These are phyloP conservation scores for Hydrolagus colliei DNA, from an alignment of 2,797 vertebrate species.

Conservation along the genomic window DNA sequence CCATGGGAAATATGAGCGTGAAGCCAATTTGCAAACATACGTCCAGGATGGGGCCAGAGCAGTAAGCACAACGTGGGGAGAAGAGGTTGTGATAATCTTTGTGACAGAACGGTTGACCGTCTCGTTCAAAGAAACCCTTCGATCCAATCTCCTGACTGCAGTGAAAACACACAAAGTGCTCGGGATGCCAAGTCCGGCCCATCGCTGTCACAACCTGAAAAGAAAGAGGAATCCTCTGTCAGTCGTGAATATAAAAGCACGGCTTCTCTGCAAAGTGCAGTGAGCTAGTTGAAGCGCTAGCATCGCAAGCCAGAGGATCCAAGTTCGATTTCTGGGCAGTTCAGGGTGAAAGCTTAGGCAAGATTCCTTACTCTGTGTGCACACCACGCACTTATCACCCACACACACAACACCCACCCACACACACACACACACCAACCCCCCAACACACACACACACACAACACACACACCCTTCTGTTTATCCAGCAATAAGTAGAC, in stretches of 20 bases:
- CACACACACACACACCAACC: too few relatives aligned
- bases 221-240: not conserved
- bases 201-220: constrained; percentile 11
- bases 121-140: not conserved
- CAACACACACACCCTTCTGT: too few relatives aligned
- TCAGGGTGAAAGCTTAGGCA: not conserved
- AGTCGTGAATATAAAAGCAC: too few relatives aligned
- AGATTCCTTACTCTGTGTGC: too few relatives aligned
- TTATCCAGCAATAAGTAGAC: too few relatives aligned
- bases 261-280: too few relatives aligned
- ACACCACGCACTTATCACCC: too few relatives aligned
- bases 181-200: constrained; percentile 15
- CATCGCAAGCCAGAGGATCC: too few relatives aligned
- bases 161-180: constrained; percentile 4
- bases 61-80: constrained; percentile 47
- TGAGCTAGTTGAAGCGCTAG: too few relatives aligned
- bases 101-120: not conserved
- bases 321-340: not conserved
- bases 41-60: constrained; percentile 52
- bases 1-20: too few relatives aligned
- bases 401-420: too few relatives aligned
- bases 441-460: too few relatives aligned
- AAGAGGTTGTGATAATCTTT: constrained; percentile 39
- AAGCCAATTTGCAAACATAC: constrained; percentile 38
- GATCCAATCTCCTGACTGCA: not conserved